A percentile compares a stretch with the other conserved stretches of the same genome.
phyloP scores from a whole-genome alignment of 2,888 invertebrate species.

The Cataglyphis albicans region DNA sequence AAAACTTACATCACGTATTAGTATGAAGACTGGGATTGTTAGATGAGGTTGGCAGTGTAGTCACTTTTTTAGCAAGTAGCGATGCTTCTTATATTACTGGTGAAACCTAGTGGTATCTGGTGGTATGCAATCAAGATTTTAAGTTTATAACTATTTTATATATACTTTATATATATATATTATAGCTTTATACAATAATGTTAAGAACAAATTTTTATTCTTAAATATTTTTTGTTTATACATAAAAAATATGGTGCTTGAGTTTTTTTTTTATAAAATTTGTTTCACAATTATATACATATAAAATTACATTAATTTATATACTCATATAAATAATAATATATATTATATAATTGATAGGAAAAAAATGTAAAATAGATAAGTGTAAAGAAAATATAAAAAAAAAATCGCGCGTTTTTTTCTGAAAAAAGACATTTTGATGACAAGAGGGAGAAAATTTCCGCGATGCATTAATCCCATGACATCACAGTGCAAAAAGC shows the following conservation, averaged over 20 bases:
- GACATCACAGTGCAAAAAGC: neutral
- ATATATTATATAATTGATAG: neutral
- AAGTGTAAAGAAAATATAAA: neutral
- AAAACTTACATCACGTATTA: conserved; percentile 88
- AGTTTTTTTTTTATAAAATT: too few relatives aligned
- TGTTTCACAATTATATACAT: too few relatives aligned
- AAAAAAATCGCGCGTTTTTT: neutral
- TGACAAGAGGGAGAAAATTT: neutral
- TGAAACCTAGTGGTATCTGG: conserved; percentile 93
- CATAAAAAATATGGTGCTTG: too few relatives aligned
- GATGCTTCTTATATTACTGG: conserved; percentile 96
- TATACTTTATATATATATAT: neutral
- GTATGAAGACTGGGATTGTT: conserved; percentile 91
- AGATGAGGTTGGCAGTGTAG: conserved; percentile 92
- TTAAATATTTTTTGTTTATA: too few relatives aligned
- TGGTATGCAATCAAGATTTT: conserved; percentile 91
- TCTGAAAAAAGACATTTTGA: neutral
- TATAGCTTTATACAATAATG: neutral
- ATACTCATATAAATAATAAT: neutral
- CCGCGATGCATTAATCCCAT: neutral
- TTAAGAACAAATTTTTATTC: neutral
- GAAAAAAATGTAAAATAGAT: neutral
- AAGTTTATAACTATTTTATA: conserved; percentile 75
- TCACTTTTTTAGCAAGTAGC: conserved; percentile 93
- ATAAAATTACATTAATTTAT: neutral